These are phyloP conservation scores for Drosophila mauritiana DNA, from an alignment of 1,140 invertebrate species.

Conservation along the genomic window DNA sequence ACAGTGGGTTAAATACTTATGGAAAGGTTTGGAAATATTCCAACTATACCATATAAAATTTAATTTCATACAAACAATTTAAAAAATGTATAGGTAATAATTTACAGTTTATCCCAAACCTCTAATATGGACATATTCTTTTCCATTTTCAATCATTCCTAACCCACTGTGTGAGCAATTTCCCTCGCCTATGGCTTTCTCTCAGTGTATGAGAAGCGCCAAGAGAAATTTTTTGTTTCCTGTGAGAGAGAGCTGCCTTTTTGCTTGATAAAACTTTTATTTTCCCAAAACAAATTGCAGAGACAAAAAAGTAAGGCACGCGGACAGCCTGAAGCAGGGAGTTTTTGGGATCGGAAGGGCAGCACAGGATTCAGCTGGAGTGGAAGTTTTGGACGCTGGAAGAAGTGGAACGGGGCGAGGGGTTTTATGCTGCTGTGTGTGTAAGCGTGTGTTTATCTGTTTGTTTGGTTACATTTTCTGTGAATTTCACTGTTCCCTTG, in stretches of 20 bases:
- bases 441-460: conserved; percentile 66
- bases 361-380: conserved; percentile 1
- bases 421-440: conserved; percentile 8
- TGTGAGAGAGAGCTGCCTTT: conserved; percentile 36
- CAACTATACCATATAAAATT: no score
- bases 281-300: conserved; percentile 63
- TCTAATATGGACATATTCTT: background rate
- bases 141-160: background rate
- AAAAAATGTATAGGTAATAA: no score
- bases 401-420: background rate
- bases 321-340: conserved; percentile 33
- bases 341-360: conserved; percentile 16
- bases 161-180: conserved; percentile 17
- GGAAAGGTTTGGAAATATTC: no score
- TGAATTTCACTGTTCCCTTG: conserved; percentile 17
- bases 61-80: no score
- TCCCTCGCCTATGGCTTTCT: conserved; percentile 17
- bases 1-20: conserved; percentile 22
- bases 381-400: conserved; percentile 10
- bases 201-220: conserved; percentile 47
- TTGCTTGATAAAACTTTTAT: conserved; percentile 66
- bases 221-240: conserved; percentile 28
- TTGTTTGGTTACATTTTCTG: conserved; percentile 72
- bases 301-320: conserved; percentile 34
- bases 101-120: no score